A percentile compares a stretch with the other conserved stretches of the same genome.
These are phyloP conservation scores for Apolygus lucorum DNA, from an alignment of 1,140 invertebrate species.

Conservation along the genomic window DNA sequence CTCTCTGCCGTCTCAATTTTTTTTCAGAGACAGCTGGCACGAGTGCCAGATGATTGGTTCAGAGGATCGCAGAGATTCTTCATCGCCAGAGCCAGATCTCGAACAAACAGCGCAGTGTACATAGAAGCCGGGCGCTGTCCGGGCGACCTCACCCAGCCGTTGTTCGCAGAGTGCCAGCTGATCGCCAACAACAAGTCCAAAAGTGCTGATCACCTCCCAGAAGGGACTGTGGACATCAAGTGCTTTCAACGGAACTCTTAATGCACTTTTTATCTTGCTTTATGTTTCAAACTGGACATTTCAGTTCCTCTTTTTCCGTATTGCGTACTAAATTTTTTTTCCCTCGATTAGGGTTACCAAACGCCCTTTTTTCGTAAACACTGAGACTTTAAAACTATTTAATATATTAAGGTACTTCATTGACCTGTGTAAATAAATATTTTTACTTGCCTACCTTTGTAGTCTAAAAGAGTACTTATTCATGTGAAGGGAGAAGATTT, in stretches of 20 bases:
- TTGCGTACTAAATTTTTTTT: too few relatives aligned
- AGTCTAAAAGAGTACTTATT: too few relatives aligned
- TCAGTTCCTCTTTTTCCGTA: too few relatives aligned
- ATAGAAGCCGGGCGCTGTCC: neutral
- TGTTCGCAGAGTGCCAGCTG: constrained; percentile 1
- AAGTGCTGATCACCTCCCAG: constrained; percentile 5
- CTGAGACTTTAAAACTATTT: too few relatives aligned
- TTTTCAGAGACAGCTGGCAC: constrained; percentile 13
- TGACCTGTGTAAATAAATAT: too few relatives aligned
- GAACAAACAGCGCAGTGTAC: constrained; percentile 6
- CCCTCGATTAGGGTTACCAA: neutral
- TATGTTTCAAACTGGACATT: too few relatives aligned
- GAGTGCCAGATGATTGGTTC: constrained; percentile 17
- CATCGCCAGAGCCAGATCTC: constrained; percentile 7
- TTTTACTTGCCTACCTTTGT: too few relatives aligned
- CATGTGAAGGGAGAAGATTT: too few relatives aligned
- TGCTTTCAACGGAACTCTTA: neutral
- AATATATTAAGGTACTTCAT: too few relatives aligned
- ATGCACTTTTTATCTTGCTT: neutral
- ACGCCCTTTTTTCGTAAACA: neutral
- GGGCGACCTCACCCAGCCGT: neutral
- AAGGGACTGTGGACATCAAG: neutral
- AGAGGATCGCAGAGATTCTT: constrained; percentile 3
- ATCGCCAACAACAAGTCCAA: constrained; percentile 7
- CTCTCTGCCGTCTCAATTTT: too few relatives aligned